Conservation (phyloP, 1,140 invertebrate species). For the Drosophila dunni region DNA sequence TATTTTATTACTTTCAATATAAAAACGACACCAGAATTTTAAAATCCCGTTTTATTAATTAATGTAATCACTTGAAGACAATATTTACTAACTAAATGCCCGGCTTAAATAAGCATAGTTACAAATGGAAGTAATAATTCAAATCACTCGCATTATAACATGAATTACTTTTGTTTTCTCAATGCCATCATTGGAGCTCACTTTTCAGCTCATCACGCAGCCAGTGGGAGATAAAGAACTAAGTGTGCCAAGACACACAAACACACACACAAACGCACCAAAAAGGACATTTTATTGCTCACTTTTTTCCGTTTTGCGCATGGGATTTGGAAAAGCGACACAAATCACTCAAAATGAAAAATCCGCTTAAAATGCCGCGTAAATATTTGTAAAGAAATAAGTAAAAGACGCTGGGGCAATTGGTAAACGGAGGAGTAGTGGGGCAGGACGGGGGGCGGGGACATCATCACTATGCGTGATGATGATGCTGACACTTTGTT, state of each 20-base stretch:
- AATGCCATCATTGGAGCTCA: constrained; percentile 69
- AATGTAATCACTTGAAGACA: neutral
- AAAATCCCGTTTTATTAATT: neutral
- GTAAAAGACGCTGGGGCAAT: neutral
- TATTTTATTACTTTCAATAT: neutral
- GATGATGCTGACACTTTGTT: constrained; percentile 77
- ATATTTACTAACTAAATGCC: constrained; percentile 11
- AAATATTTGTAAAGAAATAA: constrained; percentile 78
- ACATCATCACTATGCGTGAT: constrained; percentile 54
- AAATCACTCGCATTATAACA: constrained; percentile 16
- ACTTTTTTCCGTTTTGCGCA: constrained; percentile 42
- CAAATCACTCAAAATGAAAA: constrained; percentile 82
- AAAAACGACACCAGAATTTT: neutral
- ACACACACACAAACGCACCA: constrained; percentile 8
- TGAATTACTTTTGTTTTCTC: constrained; percentile 1
- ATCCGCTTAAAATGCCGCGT: constrained; percentile 82
- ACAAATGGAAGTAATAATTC: constrained; percentile 14
- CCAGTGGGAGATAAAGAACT: constrained; percentile 35
- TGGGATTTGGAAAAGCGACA: constrained; percentile 71
- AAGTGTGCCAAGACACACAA: constrained; percentile 21
- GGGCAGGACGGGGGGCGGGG: neutral
- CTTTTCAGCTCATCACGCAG: constrained; percentile 78
- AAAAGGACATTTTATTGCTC: constrained; percentile 51
- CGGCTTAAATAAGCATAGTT: neutral
- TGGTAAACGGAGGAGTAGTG: neutral